These are phyloP conservation scores for Harlomillsia oculata DNA, from an alignment of 1,140 invertebrate species.

Conservation along the genomic window DNA sequence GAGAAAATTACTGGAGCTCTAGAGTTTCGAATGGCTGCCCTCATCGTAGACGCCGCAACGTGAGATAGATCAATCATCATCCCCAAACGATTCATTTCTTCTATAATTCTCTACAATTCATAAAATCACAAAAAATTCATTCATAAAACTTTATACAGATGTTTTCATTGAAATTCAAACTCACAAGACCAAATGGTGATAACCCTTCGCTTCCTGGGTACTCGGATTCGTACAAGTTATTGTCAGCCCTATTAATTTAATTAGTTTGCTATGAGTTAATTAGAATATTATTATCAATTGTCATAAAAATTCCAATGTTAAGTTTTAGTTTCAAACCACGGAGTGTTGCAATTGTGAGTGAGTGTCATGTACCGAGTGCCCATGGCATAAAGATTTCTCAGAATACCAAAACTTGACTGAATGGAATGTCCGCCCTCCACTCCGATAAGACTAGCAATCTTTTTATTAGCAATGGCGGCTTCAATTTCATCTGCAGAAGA, in stretches of 20 bases:
- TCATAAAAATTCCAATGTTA: background rate
- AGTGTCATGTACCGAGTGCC: constrained; percentile 44
- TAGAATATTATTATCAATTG: background rate
- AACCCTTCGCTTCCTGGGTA: constrained; percentile 16
- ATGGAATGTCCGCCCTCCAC: constrained; percentile 49
- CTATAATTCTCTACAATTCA: constrained; percentile 15
- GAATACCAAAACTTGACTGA: constrained; percentile 44
- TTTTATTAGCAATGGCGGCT: constrained; percentile 35
- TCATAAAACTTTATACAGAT: background rate
- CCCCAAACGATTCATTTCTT: constrained; percentile 48
- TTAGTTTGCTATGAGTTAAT: background rate
- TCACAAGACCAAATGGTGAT: constrained; percentile 23
- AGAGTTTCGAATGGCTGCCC: constrained; percentile 43
- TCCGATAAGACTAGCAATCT: constrained; percentile 46
- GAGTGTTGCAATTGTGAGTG: constrained; percentile 49
- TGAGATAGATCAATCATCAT: constrained; percentile 57
- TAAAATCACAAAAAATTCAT: background rate
- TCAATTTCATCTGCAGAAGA: constrained; percentile 21
- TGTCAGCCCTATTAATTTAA: constrained; percentile 18
- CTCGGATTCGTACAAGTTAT: background rate
- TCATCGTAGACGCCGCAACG: constrained; percentile 43
- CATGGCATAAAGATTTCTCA: constrained; percentile 37
- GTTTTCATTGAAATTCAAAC: background rate
- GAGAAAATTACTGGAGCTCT: constrained; percentile 56
- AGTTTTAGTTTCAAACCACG: constrained; percentile 41